Evolutionary conservation across 2,113 vertebrate species (phyloP), one percentile per base, ranked within the genome.

Genomic region (Thalassarche chlororhynchos): DNA sequence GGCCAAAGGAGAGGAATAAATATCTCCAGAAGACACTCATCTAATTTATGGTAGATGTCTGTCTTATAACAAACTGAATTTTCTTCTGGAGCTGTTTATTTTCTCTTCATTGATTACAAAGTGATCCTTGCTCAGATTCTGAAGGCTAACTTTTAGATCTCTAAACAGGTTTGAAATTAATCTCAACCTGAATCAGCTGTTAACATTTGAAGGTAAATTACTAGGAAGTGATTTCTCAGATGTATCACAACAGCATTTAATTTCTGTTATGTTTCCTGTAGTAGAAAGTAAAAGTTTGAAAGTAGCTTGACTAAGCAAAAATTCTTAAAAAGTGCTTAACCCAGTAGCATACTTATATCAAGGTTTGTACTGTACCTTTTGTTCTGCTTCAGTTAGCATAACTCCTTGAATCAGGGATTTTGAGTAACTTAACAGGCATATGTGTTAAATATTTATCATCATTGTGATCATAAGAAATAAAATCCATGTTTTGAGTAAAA

Each of bases 401-500:
- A 23, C 8, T 46, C 24, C 17, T 77, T 76, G 42, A 89, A 51
- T 47, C 7, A n/a, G 5, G 19, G 12, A 26, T 54, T 87, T 71
- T 57, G 29, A 47, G 8, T 83, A n/a, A 52, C 10, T 86, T 72
- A 64, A 60, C 51, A 7, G 16, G 1, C 8, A 40, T 46, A 60
- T 8, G 1, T 31, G 29, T 75, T 47, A 57, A 86, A 66, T 47
- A 70, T 28, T 83, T 66, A 23, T 13, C 5, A n/a, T 23, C 2
- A 51, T 18, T 91, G 2, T 79, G 40, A 57, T 52, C 3, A n/a
- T 49, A 84, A 86, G 13, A 62, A 85, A 72, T 29, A 58, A 68
- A 55, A 46, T 5, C 1, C 0, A 0, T 57, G 40, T n/a, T 51
- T 68, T 83, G 25, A 55, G 5, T 32, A 74, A 36, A 82, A 68